These are phyloP conservation scores for Okamejei kenojei DNA, from an alignment of 2,797 vertebrate genomes.

Conservation along the genomic window DNA sequence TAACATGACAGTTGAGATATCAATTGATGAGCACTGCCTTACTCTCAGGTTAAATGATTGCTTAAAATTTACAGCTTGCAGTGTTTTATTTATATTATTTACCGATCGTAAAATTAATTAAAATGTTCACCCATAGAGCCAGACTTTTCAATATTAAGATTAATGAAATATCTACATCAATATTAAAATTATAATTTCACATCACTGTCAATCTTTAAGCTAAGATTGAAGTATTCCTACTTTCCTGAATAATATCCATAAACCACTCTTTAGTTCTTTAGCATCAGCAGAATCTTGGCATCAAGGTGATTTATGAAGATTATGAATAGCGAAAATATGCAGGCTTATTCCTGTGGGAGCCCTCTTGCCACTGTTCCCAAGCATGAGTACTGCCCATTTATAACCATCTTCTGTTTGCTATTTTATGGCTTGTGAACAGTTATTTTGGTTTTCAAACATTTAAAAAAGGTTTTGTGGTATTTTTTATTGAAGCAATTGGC, in stretches of 20 bases:
- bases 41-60: background rate
- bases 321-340: background rate
- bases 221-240: background rate
- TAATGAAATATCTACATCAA: background rate
- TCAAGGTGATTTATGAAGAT: conserved; percentile 27
- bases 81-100: background rate
- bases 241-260: background rate
- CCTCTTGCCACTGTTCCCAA: background rate
- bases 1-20: background rate
- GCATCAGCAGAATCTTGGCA: background rate
- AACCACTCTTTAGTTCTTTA: background rate
- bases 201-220: conserved; percentile 6
- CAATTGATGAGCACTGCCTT: background rate
- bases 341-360: background rate
- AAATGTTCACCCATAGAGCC: background rate
- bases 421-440: background rate
- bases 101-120: background rate
- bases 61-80: background rate
- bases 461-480: background rate
- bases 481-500: conserved; percentile 2
- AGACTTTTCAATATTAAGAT: background rate
- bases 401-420: background rate
- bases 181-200: conserved; percentile 13
- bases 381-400: conserved; percentile 11
- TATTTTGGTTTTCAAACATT: background rate